phyloP scores from a whole-genome alignment of 2,797 vertebrate genomes.

The Bryconaethiops microstoma region DNA sequence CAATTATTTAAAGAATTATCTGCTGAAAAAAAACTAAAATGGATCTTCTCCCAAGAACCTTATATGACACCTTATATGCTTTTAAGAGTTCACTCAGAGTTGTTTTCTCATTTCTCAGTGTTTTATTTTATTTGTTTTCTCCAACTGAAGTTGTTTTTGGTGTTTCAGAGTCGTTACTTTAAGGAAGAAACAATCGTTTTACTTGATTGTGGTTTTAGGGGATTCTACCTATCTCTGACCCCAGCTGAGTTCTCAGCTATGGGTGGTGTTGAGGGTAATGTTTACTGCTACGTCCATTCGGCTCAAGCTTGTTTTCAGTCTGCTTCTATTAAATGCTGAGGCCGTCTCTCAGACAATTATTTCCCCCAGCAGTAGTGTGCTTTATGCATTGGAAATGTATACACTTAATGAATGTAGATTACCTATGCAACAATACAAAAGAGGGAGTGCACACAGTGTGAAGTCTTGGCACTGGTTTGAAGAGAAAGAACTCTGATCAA shows the following conservation, averaged over 20 bases:
- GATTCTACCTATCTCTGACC: not conserved
- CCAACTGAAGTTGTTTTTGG: not conserved
- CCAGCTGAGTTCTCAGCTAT: not conserved
- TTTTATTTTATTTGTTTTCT: too few relatives aligned
- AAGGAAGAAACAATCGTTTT: not conserved
- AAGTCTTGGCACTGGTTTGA: too few relatives aligned
- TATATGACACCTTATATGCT: not conserved
- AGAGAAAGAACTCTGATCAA: too few relatives aligned
- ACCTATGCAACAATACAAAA: too few relatives aligned
- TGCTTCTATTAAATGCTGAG: slow-evolving; percentile 10
- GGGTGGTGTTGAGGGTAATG: not conserved
- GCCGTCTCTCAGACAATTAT: not conserved
- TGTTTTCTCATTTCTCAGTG: too few relatives aligned
- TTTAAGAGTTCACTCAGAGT: too few relatives aligned
- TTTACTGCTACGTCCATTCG: not conserved
- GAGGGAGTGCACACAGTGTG: too few relatives aligned
- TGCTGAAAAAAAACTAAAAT: not conserved
- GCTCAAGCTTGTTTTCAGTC: not conserved
- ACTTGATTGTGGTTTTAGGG: not conserved
- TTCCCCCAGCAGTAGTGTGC: not conserved
- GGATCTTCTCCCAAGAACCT: not conserved
- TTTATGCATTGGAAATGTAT: not conserved
- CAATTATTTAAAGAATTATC: not conserved
- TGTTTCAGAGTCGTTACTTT: not conserved
- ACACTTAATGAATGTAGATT: slow-evolving; percentile 2